Evolutionary conservation across 2,797 vertebrate species (phyloP).

Genomic region (Rhodeus uyekii): DNA sequence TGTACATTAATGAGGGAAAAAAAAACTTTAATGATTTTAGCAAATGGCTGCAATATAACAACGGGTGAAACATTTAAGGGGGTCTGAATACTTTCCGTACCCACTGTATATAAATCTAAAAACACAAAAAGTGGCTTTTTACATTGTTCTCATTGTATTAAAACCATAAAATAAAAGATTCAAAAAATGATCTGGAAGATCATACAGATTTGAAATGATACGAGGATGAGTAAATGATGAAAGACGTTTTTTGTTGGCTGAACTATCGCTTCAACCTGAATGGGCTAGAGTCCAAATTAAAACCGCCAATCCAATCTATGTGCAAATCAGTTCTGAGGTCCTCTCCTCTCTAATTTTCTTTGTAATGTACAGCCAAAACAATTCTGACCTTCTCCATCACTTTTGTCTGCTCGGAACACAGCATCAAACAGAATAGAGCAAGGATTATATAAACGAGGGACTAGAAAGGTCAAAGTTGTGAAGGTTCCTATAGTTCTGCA

Average conservation of each 20-base stretch:
- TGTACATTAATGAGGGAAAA: too few species aligned
- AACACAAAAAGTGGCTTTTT: neutral
- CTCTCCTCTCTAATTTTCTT: conserved; percentile 8
- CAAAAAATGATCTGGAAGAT: neutral
- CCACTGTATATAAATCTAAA: neutral
- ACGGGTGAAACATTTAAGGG: too few species aligned
- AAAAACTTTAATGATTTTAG: too few species aligned
- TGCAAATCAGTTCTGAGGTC: conserved; percentile 50
- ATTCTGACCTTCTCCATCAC: neutral
- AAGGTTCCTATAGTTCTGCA: neutral
- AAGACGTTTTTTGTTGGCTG: conserved; percentile 22
- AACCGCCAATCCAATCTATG: conserved; percentile 56
- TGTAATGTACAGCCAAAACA: conserved; percentile 32
- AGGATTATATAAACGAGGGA: neutral
- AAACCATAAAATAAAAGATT: neutral
- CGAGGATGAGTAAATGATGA: neutral
- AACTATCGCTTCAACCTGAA: conserved; percentile 47
- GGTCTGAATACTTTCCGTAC: too few species aligned
- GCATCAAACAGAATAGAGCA: conserved; percentile 9
- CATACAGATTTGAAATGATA: conserved; percentile 11
- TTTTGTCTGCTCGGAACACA: conserved; percentile 2
- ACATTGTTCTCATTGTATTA: neutral
- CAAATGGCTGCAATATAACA: too few species aligned
- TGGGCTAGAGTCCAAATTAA: conserved; percentile 50
- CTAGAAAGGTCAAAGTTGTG: neutral